Evolutionary conservation across 1,140 invertebrate genomes (phyloP).

Genomic region (Augochlora pura): DNA sequence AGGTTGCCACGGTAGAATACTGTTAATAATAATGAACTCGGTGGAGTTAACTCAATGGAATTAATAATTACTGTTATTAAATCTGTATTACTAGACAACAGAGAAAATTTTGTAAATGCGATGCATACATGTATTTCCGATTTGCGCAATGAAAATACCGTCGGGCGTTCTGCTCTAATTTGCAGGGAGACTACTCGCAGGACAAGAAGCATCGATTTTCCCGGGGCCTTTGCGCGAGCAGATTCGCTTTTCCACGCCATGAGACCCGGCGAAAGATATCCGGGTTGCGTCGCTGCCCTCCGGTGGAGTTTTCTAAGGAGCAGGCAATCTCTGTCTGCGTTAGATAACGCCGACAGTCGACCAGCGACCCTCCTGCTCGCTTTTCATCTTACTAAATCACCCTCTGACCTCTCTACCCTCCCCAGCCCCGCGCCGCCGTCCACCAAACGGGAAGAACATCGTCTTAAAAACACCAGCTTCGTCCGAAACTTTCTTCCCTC

Average conservation of each 20-base stretch:
- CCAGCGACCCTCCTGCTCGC: constrained; percentile 57
- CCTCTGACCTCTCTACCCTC: constrained; percentile 25
- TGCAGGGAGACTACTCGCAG: constrained; percentile 29
- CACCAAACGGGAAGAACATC: too few species aligned
- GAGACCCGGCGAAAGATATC: constrained; percentile 67
- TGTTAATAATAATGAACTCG: too few species aligned
- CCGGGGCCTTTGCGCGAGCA: not conserved
- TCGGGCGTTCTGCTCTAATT: not conserved
- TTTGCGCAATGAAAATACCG: too few species aligned
- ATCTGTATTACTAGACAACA: too few species aligned
- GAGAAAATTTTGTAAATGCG: too few species aligned
- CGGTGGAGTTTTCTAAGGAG: constrained; percentile 68
- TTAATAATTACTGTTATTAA: too few species aligned
- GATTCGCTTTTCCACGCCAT: constrained; percentile 37
- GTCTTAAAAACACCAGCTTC: too few species aligned
- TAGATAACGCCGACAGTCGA: constrained; percentile 68
- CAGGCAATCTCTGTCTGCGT: constrained; percentile 75
- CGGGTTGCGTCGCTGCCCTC: constrained; percentile 62
- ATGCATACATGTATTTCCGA: too few species aligned
- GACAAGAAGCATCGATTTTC: constrained; percentile 47
- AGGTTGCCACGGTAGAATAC: too few species aligned
- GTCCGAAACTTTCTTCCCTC: too few species aligned
- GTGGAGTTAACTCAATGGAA: too few species aligned
- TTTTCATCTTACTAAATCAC: constrained; percentile 77
- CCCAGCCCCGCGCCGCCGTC: too few species aligned